Conservation (phyloP, 2,797 vertebrate genomes). For the Anguilla pacifica region DNA sequence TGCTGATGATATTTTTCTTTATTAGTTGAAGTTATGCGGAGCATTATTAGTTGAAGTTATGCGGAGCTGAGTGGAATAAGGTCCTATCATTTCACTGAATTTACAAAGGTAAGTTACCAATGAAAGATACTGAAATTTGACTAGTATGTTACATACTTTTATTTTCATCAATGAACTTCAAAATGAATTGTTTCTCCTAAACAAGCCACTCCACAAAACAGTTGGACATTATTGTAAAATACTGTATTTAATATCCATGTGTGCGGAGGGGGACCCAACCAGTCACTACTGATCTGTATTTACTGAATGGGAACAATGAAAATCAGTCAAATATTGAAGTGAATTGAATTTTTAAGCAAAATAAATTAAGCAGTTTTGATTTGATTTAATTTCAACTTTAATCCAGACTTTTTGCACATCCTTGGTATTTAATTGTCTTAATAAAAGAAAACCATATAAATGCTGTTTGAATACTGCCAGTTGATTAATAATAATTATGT, state of each 20-base stretch:
- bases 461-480: slow-evolving; percentile 91
- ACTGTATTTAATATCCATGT: not conserved
- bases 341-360: slow-evolving; percentile 57
- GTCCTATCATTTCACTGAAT: slow-evolving; percentile 1
- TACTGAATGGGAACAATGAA: slow-evolving; percentile 46
- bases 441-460: slow-evolving; percentile 71
- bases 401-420: slow-evolving; percentile 90
- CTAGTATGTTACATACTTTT: not conserved
- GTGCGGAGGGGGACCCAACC: not conserved
- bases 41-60: not conserved
- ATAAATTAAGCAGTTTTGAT: slow-evolving; percentile 41
- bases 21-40: no score
- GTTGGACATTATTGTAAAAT: not conserved
- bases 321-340: slow-evolving; percentile 52
- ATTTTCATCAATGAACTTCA: slow-evolving; percentile 1
- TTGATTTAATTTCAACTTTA: slow-evolving; percentile 69
- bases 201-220: not conserved
- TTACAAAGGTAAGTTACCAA: not conserved
- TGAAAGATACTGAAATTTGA: not conserved
- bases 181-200: not conserved
- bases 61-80: not conserved
- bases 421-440: slow-evolving; percentile 91
- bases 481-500: slow-evolving; percentile 84
- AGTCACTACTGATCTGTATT: slow-evolving; percentile 31
- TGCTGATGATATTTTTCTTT: not conserved